Evolutionary conservation across 2,888 invertebrate genomes (phyloP).

Genomic region (Plemyria rubiginata): DNA sequence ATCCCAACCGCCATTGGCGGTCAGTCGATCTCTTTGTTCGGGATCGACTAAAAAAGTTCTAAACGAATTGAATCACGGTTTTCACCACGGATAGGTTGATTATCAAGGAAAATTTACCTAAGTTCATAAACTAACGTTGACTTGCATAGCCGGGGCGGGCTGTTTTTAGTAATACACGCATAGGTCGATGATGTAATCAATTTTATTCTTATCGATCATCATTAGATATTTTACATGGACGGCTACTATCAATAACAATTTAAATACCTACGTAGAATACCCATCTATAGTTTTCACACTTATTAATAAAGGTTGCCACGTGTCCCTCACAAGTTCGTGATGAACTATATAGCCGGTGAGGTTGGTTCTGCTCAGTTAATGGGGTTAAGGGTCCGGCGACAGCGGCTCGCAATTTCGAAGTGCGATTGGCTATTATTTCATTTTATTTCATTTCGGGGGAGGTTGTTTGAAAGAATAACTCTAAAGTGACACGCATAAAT

Average conservation of each 20-base stretch:
- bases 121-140: background rate
- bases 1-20: no score
- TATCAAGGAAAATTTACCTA: background rate
- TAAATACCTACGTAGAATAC: background rate
- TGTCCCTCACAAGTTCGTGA: background rate
- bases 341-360: background rate
- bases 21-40: background rate
- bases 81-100: background rate
- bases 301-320: background rate
- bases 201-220: constrained; percentile 11
- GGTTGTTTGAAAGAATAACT: no score
- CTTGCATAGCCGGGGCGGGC: background rate
- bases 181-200: constrained; percentile 6
- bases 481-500: no score
- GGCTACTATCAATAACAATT: background rate
- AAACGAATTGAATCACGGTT: background rate
- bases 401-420: no score
- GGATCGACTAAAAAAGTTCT: background rate
- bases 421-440: no score
- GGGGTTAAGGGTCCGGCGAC: no score
- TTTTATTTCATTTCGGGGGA: no score
- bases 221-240: background rate
- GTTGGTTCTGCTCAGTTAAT: background rate
- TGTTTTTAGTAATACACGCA: constrained; percentile 4
- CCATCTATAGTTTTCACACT: background rate